Percentiles rank a stretch among this genome's conserved stretches.
phyloP scores from a whole-genome alignment of 2,797 vertebrate genomes.

The Trachops cirrhosus region DNA sequence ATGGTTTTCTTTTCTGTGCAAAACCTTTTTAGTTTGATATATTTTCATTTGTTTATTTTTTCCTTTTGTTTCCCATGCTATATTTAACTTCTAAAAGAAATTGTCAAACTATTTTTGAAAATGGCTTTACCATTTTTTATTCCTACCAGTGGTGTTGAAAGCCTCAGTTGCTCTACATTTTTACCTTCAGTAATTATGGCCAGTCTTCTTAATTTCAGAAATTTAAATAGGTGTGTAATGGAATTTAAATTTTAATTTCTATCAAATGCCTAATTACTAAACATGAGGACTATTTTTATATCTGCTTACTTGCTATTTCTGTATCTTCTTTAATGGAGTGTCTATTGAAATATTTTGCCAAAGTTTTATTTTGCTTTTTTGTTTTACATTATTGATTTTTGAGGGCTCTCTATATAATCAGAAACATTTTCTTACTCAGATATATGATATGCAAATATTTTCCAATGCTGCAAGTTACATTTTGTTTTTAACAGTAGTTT shows the following conservation, averaged over 20 bases:
- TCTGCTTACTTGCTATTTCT: background rate
- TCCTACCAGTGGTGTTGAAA: background rate
- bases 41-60: background rate
- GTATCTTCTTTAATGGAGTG: background rate
- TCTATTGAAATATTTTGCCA: background rate
- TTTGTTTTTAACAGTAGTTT: background rate
- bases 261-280: background rate
- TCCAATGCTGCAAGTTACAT: background rate
- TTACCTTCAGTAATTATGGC: background rate
- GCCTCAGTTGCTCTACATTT: background rate
- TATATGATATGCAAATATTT: background rate
- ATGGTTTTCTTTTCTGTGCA: background rate
- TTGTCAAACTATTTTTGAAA: background rate
- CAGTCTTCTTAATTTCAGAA: background rate
- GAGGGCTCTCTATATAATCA: background rate
- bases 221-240: background rate
- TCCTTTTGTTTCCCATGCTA: background rate
- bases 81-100: background rate
- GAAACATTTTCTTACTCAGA: background rate
- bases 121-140: background rate
- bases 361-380: background rate
- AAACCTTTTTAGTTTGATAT: background rate
- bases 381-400: background rate
- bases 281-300: background rate
- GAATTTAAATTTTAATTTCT: background rate